Conservation (phyloP, 1,140 invertebrate species). For the Psix sp. region DNA sequence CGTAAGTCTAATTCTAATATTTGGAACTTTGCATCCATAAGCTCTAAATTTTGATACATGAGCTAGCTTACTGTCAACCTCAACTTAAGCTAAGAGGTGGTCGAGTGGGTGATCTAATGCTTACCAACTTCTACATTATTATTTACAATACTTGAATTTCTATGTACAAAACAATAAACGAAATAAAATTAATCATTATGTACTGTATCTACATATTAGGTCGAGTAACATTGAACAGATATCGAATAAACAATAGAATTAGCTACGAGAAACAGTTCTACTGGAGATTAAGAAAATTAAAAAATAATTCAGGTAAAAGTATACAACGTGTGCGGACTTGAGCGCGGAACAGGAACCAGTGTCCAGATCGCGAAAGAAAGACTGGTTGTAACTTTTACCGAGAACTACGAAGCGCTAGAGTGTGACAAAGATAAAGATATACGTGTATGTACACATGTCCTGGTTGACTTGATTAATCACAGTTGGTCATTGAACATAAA, state of each 20-base stretch:
- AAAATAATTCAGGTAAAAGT: conserved; percentile 26
- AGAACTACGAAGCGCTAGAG: conserved; percentile 21
- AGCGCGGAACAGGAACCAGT: background rate
- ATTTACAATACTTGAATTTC: conserved; percentile 33
- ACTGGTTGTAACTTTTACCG: conserved; percentile 35
- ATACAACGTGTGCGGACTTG: conserved; percentile 17
- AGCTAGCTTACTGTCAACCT: no score
- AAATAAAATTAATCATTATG: conserved; percentile 13
- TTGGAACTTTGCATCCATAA: no score
- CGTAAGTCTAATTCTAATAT: no score
- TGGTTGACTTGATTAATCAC: conserved; percentile 55
- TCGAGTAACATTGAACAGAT: conserved; percentile 30
- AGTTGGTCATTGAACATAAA: conserved; percentile 46
- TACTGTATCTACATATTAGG: conserved; percentile 33
- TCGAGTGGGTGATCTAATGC: no score
- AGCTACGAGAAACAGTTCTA: conserved; percentile 31
- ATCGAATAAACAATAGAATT: conserved; percentile 15
- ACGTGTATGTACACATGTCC: conserved; percentile 49
- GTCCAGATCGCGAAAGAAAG: no score
- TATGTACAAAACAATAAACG: conserved; percentile 32
- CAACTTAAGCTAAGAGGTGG: no score
- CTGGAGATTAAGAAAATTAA: no score
- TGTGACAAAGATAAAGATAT: conserved; percentile 19
- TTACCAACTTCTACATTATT: conserved; percentile 33
- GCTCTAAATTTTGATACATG: no score